These are phyloP conservation scores for Rapana venosa DNA, from an alignment of 2,888 invertebrate genomes.

Conservation along the genomic window DNA sequence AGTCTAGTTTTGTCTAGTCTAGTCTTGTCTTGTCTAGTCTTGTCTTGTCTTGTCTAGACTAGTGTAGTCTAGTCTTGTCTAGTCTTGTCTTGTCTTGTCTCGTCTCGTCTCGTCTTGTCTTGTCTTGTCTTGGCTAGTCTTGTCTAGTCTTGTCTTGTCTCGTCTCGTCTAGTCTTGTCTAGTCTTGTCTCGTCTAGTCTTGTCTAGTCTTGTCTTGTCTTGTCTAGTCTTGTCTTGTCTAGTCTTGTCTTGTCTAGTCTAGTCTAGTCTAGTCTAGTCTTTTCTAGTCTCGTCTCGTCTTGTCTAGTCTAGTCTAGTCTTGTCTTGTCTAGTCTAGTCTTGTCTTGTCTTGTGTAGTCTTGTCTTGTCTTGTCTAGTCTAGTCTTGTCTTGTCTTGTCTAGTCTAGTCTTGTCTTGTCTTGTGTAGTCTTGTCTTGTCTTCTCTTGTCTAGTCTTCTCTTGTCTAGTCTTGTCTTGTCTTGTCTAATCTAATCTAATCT, in stretches of 20 bases:
- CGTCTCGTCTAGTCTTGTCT: background rate
- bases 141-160: background rate
- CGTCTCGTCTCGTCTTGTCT: background rate
- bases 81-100: slow-evolving; percentile 13
- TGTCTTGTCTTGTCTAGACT: background rate
- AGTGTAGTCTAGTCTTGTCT: slow-evolving; percentile 2
- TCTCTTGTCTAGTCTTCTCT: background rate
- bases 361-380: background rate
- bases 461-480: background rate
- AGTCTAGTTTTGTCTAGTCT: background rate
- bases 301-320: too few species aligned
- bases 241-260: background rate
- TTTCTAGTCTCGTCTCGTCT: background rate
- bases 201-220: background rate
- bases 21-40: background rate
- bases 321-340: too few species aligned
- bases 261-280: background rate
- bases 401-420: background rate
- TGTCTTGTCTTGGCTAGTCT: too few species aligned
- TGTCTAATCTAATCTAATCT: background rate
- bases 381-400: background rate
- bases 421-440: too few species aligned
- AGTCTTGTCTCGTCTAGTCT: background rate
- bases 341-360: too few species aligned
- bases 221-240: slow-evolving; percentile 17